Conservation (phyloP, 2,113 vertebrate species). For the Haliaeetus leucogaster region DNA sequence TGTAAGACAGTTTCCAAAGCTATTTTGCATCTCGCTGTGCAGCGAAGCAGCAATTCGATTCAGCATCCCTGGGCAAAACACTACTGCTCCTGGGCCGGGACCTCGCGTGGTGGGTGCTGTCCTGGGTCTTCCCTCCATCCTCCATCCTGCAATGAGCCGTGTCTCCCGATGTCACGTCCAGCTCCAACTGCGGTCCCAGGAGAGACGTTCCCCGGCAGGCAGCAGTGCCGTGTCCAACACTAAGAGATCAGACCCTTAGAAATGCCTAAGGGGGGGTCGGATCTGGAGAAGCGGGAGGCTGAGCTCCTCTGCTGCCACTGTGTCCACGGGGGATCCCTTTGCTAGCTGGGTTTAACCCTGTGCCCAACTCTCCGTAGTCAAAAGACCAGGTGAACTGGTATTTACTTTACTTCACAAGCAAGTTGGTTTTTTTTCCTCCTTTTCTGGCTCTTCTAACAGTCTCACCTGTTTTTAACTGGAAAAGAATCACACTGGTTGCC, state of each 20-base stretch:
- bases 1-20: background rate
- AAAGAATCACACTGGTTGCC: background rate
- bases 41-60: background rate
- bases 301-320: background rate
- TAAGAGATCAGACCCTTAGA: background rate
- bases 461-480: background rate
- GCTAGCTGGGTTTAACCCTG: background rate
- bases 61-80: background rate
- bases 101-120: rapidly evolving
- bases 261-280: rapidly evolving
- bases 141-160: rapidly evolving
- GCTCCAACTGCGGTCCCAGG: rapidly evolving
- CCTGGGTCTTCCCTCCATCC: background rate
- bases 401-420: background rate
- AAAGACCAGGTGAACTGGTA: background rate
- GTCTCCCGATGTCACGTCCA: rapidly evolving
- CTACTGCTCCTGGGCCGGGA: background rate
- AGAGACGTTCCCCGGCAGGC: background rate
- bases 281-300: background rate
- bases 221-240: background rate
- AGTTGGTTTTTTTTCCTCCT: background rate
- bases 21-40: background rate
- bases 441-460: background rate
- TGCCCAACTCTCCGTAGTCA: background rate
- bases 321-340: rapidly evolving